Evolutionary conservation across 2,888 invertebrate genomes (phyloP).

Genomic region (Oscheius sp.): DNA sequence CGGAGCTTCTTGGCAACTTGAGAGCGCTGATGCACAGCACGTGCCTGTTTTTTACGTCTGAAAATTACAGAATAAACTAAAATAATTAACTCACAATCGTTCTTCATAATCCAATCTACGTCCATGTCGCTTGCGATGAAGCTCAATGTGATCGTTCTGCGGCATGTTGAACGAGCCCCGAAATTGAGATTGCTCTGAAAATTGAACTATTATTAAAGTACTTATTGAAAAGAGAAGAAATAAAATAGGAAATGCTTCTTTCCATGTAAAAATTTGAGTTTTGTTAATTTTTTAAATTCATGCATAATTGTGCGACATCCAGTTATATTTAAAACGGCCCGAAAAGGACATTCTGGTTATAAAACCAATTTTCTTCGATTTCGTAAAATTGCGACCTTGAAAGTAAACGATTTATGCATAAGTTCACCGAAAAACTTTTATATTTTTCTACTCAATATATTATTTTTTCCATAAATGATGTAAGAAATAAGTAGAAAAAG

Average conservation of each 20-base stretch:
- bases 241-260: neutral
- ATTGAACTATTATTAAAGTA: neutral
- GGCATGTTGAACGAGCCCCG: conserved; percentile 75
- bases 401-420: too few relatives aligned
- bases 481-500: too few relatives aligned
- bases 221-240: neutral
- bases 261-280: too few relatives aligned
- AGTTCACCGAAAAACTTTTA: too few relatives aligned
- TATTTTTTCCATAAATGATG: too few relatives aligned
- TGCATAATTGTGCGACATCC: too few relatives aligned
- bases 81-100: conserved; percentile 76
- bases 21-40: conserved; percentile 89
- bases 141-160: conserved; percentile 99
- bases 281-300: too few relatives aligned
- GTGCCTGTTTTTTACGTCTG: conserved; percentile 87
- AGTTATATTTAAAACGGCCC: too few relatives aligned
- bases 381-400: too few relatives aligned
- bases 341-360: too few relatives aligned
- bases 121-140: conserved; percentile 94
- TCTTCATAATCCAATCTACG: conserved; percentile 97
- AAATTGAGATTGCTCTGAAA: neutral
- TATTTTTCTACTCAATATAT: too few relatives aligned
- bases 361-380: too few relatives aligned
- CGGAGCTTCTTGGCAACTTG: conserved; percentile 89
- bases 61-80: conserved; percentile 28